Percentiles rank a stretch among this genome's conserved stretches.
Evolutionary conservation across 2,888 invertebrate genomes (phyloP).

Genomic region (Clunio marinus): DNA sequence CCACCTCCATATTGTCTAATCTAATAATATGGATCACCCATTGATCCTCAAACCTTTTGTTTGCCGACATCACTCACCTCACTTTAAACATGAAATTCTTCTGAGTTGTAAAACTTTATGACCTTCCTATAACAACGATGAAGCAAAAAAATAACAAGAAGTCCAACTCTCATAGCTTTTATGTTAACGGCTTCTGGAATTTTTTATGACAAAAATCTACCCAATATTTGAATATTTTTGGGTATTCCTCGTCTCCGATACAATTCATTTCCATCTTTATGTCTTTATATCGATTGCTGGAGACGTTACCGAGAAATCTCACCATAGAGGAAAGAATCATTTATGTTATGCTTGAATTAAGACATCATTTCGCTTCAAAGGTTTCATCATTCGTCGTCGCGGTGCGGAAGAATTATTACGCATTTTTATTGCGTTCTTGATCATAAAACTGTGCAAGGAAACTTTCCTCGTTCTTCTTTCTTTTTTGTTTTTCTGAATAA

Average conservation of each 20-base stretch:
- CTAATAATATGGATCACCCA: no score
- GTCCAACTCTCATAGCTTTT: not conserved
- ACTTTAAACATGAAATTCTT: no score
- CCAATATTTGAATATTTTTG: not conserved
- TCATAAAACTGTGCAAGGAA: not conserved
- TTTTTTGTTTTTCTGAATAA: not conserved
- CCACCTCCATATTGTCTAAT: no score
- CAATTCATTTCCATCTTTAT: no score
- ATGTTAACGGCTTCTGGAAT: not conserved
- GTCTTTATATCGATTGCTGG: not conserved
- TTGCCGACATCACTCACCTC: no score
- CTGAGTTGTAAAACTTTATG: no score
- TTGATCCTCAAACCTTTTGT: no score
- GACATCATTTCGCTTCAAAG: not conserved
- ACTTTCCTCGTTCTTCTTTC: not conserved
- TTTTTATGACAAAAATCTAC: not conserved
- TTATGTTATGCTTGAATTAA: not conserved
- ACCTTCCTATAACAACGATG: no score
- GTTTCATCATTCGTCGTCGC: not conserved
- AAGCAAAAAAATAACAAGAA: no score
- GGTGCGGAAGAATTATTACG: not conserved
- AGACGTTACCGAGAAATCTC: not conserved
- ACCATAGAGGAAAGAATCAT: not conserved
- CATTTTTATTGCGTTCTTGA: slow-evolving; percentile 6
- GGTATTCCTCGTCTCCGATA: not conserved